A percentile compares a stretch with the other conserved stretches of the same genome.
Conservation (phyloP, 2,797 vertebrate genomes). For the Oreonectes daqikongensis region DNA sequence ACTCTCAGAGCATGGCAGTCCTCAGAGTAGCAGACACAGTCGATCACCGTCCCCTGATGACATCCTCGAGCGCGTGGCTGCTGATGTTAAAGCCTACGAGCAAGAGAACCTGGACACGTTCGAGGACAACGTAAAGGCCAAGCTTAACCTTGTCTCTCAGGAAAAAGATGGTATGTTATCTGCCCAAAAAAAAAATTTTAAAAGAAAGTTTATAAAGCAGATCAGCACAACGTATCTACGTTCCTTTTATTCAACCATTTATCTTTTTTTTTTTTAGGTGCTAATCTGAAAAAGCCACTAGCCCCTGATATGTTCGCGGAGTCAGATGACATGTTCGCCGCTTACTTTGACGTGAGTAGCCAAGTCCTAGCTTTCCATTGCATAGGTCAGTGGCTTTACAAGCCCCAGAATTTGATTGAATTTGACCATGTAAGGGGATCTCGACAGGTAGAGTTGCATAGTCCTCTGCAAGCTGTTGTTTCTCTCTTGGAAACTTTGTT, state of each 20-base stretch:
- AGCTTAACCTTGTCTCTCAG: slow-evolving; percentile 93
- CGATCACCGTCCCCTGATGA: slow-evolving; percentile 95
- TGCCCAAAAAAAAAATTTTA: too few relatives aligned
- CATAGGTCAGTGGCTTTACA: slow-evolving; percentile 37
- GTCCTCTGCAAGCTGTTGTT: slow-evolving; percentile 43
- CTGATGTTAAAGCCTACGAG: slow-evolving; percentile 96
- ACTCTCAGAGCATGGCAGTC: slow-evolving; percentile 91
- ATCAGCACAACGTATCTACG: background rate
- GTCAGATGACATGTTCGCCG: slow-evolving; percentile 98
- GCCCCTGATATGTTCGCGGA: slow-evolving; percentile 99
- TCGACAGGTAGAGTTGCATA: slow-evolving; percentile 51
- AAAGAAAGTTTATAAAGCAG: too few relatives aligned
- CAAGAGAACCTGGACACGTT: slow-evolving; percentile 95
- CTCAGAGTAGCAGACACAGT: slow-evolving; percentile 91
- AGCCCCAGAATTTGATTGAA: slow-evolving; percentile 53
- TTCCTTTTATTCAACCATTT: slow-evolving; percentile 12
- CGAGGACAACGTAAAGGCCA: slow-evolving; percentile 95
- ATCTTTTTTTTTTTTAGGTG: slow-evolving; percentile 76
- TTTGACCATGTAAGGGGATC: slow-evolving; percentile 57
- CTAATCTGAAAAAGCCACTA: slow-evolving; percentile 90
- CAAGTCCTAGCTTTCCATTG: slow-evolving; percentile 49
- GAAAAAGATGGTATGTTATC: slow-evolving; percentile 89
- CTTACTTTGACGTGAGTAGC: slow-evolving; percentile 95
- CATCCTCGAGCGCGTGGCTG: slow-evolving; percentile 94
- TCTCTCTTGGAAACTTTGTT: slow-evolving; percentile 41